phyloP scores from a whole-genome alignment of 2,888 invertebrate genomes.

The Drosophila kanekoi region DNA sequence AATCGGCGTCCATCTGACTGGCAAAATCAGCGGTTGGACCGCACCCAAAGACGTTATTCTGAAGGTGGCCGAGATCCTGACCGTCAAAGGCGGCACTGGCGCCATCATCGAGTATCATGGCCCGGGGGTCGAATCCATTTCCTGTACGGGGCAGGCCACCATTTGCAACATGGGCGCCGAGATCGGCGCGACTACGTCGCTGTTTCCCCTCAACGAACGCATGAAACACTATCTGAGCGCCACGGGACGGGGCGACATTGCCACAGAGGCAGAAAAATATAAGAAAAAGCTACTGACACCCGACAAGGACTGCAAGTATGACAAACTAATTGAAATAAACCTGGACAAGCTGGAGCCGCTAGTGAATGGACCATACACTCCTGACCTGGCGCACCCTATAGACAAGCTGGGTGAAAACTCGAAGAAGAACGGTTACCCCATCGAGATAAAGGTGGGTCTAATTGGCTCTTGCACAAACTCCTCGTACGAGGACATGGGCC shows the following conservation, averaged over 20 bases:
- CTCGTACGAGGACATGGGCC: conserved; percentile 99
- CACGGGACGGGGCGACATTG: conserved; percentile 91
- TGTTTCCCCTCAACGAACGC: conserved; percentile 97
- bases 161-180: conserved; percentile 99
- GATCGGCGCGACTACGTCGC: conserved; percentile 98
- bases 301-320: conserved; percentile 94
- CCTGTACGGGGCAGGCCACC: conserved; percentile 99
- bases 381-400: conserved; percentile 98
- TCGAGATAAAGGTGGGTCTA: conserved; percentile 96
- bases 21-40: conserved; percentile 98
- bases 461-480: conserved; percentile 99
- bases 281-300: conserved; percentile 90
- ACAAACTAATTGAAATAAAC: conserved; percentile 95
- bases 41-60: conserved; percentile 99
- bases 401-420: conserved; percentile 94
- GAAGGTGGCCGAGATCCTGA: conserved; percentile 97
- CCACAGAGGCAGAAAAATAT: conserved; percentile 90
- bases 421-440: conserved; percentile 96
- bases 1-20: conserved; percentile 98
- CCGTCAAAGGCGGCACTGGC: conserved; percentile 99
- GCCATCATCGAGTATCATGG: conserved; percentile 99
- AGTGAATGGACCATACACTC: conserved; percentile 99
- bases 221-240: conserved; percentile 96
- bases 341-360: conserved; percentile 97
- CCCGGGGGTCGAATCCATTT: conserved; percentile 98